Percentiles rank a stretch among this genome's conserved stretches.
These are phyloP conservation scores for Rallus limicola DNA, from an alignment of 2,113 vertebrate genomes.

Conservation along the genomic window DNA sequence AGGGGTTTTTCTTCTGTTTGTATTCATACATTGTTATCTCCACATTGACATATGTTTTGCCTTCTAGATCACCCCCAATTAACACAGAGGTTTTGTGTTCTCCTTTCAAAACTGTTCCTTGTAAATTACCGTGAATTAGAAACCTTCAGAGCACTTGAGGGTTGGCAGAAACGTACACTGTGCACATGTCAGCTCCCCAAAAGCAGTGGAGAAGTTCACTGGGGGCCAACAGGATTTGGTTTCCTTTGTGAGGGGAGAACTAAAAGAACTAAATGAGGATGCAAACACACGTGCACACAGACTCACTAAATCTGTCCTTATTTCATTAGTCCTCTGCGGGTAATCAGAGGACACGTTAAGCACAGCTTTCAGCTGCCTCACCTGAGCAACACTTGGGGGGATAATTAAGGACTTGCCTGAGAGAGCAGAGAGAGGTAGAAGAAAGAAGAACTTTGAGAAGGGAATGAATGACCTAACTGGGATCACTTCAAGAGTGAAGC, in stretches of 20 bases:
- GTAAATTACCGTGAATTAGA: constrained; percentile 47
- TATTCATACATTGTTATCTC: constrained; percentile 21
- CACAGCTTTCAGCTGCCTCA: constrained; percentile 24
- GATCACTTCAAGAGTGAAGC: constrained; percentile 21
- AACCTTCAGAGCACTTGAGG: constrained; percentile 4
- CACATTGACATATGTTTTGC: not conserved
- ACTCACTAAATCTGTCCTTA: not conserved
- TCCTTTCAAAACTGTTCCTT: constrained; percentile 30
- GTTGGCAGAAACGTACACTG: not conserved
- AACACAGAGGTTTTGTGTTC: constrained; percentile 28
- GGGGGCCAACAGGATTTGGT: not conserved
- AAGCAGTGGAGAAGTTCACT: not conserved
- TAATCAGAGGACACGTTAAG: constrained; percentile 32
- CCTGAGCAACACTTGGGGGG: constrained; percentile 2
- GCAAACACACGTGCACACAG: not conserved
- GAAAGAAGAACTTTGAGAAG: constrained; percentile 31
- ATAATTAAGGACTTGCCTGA: constrained; percentile 39
- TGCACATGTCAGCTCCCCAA: not conserved
- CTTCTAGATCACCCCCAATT: constrained; percentile 45
- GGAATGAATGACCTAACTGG: constrained; percentile 2
- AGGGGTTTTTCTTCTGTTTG: constrained; percentile 33
- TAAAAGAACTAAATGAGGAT: not conserved
- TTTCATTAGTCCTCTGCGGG: constrained; percentile 1
- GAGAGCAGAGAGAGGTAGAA: not conserved
- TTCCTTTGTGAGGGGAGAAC: constrained; percentile 4